These are phyloP conservation scores for Macrotis lagotis DNA, from an alignment of 2,113 vertebrate species.

Conservation along the genomic window DNA sequence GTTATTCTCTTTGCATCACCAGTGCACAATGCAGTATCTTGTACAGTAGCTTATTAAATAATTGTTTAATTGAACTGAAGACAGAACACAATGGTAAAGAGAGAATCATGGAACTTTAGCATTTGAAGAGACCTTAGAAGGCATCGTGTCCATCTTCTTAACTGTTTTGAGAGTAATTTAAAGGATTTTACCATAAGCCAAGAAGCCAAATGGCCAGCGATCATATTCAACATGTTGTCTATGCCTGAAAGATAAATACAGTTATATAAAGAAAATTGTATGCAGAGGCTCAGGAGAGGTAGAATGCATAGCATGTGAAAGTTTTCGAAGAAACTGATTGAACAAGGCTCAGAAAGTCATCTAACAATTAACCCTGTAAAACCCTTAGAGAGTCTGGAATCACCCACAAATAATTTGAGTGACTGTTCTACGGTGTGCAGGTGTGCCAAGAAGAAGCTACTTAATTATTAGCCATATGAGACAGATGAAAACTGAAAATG, in stretches of 20 bases:
- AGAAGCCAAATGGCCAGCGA: neutral
- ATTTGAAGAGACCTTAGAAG: neutral
- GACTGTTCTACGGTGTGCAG: neutral
- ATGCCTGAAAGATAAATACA: neutral
- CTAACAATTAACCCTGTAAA: neutral
- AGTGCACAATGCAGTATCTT: neutral
- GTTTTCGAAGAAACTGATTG: neutral
- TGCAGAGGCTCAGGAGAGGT: neutral
- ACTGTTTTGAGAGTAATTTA: neutral
- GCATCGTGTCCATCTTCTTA: neutral
- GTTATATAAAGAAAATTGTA: neutral
- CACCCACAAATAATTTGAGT: slow-evolving; percentile 39
- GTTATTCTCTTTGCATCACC: neutral
- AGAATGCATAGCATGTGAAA: neutral
- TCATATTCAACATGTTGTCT: neutral
- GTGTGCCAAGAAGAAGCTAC: neutral
- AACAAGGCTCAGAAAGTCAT: neutral
- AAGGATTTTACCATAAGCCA: neutral
- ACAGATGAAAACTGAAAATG: neutral
- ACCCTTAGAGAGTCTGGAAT: neutral
- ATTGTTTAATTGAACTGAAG: neutral
- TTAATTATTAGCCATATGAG: neutral
- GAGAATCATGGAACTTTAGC: neutral
- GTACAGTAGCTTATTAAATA: neutral
- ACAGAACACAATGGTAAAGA: neutral